Evolutionary conservation across 2,888 invertebrate genomes (phyloP).

Genomic region (Meandrusa payeni): DNA sequence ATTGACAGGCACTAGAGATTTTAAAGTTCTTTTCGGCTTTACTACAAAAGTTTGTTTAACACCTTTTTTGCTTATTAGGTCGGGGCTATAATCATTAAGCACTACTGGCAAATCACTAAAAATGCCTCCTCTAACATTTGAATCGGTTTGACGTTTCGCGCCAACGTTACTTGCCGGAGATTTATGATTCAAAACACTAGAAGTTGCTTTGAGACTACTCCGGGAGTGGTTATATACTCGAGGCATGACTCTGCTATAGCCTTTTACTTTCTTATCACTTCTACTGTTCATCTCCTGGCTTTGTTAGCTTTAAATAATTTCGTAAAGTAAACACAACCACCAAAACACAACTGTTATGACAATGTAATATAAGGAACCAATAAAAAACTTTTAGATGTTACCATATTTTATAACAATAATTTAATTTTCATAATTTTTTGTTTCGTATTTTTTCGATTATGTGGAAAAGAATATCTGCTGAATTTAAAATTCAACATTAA

Average conservation of each 20-base stretch:
- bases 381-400: no score
- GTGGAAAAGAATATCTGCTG: no score
- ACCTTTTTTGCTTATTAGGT: slow-evolving; percentile 35
- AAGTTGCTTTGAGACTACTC: slow-evolving; percentile 44
- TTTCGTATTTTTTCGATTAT: no score
- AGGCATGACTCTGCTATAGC: slow-evolving; percentile 65
- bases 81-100: slow-evolving; percentile 56
- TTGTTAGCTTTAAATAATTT: no score
- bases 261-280: slow-evolving; percentile 35
- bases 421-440: no score
- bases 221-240: slow-evolving; percentile 49
- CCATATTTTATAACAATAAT: no score
- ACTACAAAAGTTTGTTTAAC: slow-evolving; percentile 45
- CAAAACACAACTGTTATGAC: no score
- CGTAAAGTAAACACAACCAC: no score
- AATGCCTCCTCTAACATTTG: slow-evolving; percentile 48
- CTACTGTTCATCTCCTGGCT: slow-evolving; percentile 34
- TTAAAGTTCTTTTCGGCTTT: slow-evolving; percentile 61
- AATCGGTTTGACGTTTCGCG: slow-evolving; percentile 57
- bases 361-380: no score
- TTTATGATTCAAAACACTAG: slow-evolving; percentile 57
- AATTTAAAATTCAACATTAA: no score
- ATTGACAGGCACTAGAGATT: slow-evolving; percentile 54
- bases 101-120: slow-evolving; percentile 61
- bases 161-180: slow-evolving; percentile 47